Percentiles rank a stretch among this genome's conserved stretches.
These are phyloP conservation scores for Macroglossus sobrinus DNA, from an alignment of 2,113 vertebrate genomes.

Conservation along the genomic window DNA sequence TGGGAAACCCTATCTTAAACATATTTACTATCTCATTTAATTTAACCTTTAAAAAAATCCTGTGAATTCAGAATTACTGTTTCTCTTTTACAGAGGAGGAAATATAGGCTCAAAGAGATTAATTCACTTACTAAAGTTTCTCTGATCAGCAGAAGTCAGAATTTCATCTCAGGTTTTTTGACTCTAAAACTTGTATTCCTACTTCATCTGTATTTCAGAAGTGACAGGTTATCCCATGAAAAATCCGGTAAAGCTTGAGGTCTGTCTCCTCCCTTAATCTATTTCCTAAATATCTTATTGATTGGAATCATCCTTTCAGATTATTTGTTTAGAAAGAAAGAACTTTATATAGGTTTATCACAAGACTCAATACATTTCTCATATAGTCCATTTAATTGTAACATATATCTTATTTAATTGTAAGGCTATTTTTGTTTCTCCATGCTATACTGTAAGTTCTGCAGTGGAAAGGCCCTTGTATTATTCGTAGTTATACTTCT, in stretches of 20 bases:
- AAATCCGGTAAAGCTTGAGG: background rate
- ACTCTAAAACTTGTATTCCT: background rate
- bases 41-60: background rate
- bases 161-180: background rate
- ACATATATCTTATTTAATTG: background rate
- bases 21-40: background rate
- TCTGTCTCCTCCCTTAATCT: background rate
- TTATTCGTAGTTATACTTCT: background rate
- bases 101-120: background rate
- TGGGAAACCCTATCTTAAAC: background rate
- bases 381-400: background rate
- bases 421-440: background rate
- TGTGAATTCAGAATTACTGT: background rate
- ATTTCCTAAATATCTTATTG: background rate
- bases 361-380: background rate
- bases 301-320: background rate
- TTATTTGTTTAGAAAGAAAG: background rate
- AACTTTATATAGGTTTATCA: background rate
- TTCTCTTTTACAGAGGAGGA: conserved; percentile 1
- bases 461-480: background rate
- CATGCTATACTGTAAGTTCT: background rate
- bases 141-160: background rate
- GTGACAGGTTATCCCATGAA: background rate
- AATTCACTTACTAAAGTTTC: background rate
- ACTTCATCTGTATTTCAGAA: background rate